These are phyloP conservation scores for Aphidoletes aphidimyza DNA, from an alignment of 2,888 invertebrate species.

Conservation along the genomic window DNA sequence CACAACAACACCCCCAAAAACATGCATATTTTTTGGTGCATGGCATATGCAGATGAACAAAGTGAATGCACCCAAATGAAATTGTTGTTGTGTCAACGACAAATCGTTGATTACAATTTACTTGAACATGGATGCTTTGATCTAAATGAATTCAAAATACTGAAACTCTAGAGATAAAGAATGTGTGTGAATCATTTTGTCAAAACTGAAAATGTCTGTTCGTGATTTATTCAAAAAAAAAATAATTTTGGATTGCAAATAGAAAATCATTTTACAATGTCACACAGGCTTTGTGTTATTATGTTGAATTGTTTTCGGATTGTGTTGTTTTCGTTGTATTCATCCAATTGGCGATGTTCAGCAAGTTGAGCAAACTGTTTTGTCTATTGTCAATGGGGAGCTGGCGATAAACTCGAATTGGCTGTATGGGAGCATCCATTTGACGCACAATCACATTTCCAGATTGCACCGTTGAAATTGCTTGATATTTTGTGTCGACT, in stretches of 20 bases:
- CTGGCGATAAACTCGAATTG: conserved; percentile 17
- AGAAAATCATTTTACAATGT: conserved; percentile 17
- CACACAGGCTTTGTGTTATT: neutral
- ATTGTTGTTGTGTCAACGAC: neutral
- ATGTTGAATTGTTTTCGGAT: neutral
- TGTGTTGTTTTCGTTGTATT: neutral
- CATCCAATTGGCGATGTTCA: neutral
- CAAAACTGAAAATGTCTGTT: neutral
- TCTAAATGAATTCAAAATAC: neutral
- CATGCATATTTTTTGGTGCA: neutral
- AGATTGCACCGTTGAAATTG: neutral
- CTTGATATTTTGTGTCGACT: neutral
- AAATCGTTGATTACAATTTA: neutral
- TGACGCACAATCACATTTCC: conserved; percentile 18
- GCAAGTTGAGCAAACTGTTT: neutral
- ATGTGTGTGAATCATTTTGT: neutral
- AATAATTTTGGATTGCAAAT: neutral
- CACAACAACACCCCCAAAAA: no score
- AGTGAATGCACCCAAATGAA: conserved; percentile 10
- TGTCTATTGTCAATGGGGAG: conserved; percentile 27
- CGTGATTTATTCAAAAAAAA: conserved; percentile 11
- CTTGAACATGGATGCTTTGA: neutral
- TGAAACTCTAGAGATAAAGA: neutral
- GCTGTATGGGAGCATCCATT: conserved; percentile 32
- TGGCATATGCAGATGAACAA: neutral